Evolutionary conservation across 1,140 invertebrate species (phyloP).

Genomic region (Ceratina japonica): DNA sequence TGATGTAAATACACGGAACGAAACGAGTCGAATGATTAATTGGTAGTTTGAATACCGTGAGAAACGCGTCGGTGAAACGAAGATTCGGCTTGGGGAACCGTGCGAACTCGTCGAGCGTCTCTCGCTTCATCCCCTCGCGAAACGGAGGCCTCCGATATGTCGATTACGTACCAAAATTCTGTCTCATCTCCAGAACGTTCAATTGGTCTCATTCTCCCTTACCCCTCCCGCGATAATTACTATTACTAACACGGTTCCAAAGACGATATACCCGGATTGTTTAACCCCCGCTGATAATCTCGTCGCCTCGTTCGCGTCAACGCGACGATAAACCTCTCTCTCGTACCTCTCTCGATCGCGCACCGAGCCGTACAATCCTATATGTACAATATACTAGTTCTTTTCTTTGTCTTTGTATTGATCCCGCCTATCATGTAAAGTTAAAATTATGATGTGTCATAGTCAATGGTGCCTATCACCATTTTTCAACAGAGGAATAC

Average conservation of each 20-base stretch:
- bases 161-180: conserved; percentile 9
- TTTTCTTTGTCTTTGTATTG: conserved; percentile 62
- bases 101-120: not conserved
- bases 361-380: conserved; percentile 35
- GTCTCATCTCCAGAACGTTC: not conserved
- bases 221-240: not conserved
- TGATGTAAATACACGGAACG: conserved; percentile 61
- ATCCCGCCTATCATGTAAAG: conserved; percentile 75
- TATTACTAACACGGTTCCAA: conserved; percentile 2
- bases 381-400: conserved; percentile 75
- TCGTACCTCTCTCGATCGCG: conserved; percentile 42
- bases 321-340: conserved; percentile 37
- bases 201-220: not conserved
- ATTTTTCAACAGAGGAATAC: conserved; percentile 44
- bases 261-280: not conserved
- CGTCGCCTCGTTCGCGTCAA: conserved; percentile 20
- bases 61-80: conserved; percentile 34
- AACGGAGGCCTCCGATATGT: conserved; percentile 37
- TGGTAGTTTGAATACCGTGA: conserved; percentile 17
- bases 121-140: not conserved
- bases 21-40: conserved; percentile 51
- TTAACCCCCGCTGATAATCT: not conserved
- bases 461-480: conserved; percentile 58
- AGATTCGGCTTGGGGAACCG: conserved; percentile 6
- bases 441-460: conserved; percentile 76